phyloP scores from a whole-genome alignment of 1,140 invertebrate species.

The Dendroctonus valens region DNA sequence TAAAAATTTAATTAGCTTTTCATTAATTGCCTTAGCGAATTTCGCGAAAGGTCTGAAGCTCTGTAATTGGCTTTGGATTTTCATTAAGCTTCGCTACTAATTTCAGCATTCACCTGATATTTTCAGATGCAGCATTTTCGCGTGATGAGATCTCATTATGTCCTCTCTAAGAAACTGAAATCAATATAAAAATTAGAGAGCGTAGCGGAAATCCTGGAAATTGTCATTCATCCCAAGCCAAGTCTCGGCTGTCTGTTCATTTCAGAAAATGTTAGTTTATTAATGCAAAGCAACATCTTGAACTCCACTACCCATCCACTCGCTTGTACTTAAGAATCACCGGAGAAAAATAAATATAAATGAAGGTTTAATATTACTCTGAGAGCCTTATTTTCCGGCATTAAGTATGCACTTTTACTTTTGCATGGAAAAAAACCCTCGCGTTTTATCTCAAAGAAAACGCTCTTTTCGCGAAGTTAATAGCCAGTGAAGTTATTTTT shows the following conservation, averaged over 20 bases:
- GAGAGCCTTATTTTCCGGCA: conserved; percentile 24
- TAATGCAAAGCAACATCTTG: no score
- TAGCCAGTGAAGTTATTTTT: conserved; percentile 33
- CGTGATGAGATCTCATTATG: conserved; percentile 19
- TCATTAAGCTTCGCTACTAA: conserved; percentile 33
- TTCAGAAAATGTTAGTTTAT: no score
- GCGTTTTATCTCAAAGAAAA: conserved; percentile 26
- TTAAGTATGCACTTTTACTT: conserved; percentile 34
- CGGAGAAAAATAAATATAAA: conserved; percentile 1
- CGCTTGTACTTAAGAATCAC: conserved; percentile 4
- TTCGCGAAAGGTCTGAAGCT: conserved; percentile 33
- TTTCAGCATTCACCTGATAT: conserved; percentile 33
- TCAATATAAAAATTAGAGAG: no score
- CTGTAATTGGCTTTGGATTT: conserved; percentile 39
- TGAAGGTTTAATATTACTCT: conserved; percentile 6
- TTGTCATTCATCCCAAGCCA: no score
- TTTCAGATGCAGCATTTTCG: conserved; percentile 24
- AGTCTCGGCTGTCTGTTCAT: no score
- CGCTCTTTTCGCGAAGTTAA: conserved; percentile 28
- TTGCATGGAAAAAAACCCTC: conserved; percentile 11
- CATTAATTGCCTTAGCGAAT: conserved; percentile 40
- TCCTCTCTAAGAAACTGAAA: neutral
- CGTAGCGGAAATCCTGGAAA: no score
- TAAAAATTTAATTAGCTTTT: conserved; percentile 39
- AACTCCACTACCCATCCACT: neutral